Conservation (phyloP, 2,888 invertebrate species). For the Idaea aversata region DNA sequence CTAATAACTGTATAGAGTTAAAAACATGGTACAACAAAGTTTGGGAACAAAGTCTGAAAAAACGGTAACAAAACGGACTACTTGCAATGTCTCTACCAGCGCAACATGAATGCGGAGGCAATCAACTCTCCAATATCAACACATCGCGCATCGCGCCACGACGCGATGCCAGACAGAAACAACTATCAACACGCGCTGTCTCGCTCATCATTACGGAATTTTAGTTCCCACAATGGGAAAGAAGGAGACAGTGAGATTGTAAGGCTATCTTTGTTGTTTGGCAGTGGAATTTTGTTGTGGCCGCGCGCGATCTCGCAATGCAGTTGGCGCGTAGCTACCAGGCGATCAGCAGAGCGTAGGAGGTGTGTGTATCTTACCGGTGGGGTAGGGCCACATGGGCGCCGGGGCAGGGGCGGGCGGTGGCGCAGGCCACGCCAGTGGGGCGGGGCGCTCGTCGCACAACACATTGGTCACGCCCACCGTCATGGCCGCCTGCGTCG, state of each 20-base stretch:
- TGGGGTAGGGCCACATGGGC: constrained; percentile 91
- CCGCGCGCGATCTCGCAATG: constrained; percentile 69
- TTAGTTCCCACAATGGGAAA: not conserved
- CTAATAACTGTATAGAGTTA: too few species aligned
- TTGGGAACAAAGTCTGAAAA: not conserved
- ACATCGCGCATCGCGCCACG: too few species aligned
- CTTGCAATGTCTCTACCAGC: constrained; percentile 74
- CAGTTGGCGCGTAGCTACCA: constrained; percentile 79
- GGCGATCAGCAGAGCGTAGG: constrained; percentile 61
- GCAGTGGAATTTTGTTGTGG: constrained; percentile 27
- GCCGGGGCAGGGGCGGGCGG: constrained; percentile 82
- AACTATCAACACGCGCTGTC: not conserved
- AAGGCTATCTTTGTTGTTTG: not conserved
- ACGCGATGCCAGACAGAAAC: not conserved
- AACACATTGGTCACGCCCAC: constrained; percentile 83
- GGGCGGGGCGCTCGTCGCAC: constrained; percentile 83
- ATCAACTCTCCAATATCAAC: constrained; percentile 26
- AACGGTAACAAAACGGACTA: constrained; percentile 41
- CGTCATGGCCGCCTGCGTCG: constrained; percentile 84
- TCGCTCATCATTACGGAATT: not conserved
- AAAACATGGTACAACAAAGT: too few species aligned
- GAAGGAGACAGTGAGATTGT: not conserved
- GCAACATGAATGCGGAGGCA: constrained; percentile 64
- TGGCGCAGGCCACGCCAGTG: constrained; percentile 79
- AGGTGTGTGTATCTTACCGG: constrained; percentile 78